These are phyloP conservation scores for Anodontia alba DNA, from an alignment of 2,888 invertebrate species.

Conservation along the genomic window DNA sequence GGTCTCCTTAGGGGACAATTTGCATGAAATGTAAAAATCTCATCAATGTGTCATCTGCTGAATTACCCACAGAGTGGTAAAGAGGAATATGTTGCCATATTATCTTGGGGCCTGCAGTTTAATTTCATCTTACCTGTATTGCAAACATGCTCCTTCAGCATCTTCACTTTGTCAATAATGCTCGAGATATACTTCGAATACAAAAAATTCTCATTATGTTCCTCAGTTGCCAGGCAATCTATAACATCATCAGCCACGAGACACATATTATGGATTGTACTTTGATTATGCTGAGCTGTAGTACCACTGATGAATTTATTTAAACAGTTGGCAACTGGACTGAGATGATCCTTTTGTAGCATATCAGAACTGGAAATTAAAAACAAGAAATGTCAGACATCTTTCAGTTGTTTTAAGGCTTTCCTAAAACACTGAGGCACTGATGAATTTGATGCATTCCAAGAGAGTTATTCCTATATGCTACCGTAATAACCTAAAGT, in stretches of 20 bases:
- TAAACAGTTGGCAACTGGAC: not conserved
- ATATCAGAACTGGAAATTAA: not conserved
- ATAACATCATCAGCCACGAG: conserved; percentile 11
- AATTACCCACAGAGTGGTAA: no score
- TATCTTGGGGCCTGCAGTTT: no score
- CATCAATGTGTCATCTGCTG: no score
- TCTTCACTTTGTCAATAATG: not conserved
- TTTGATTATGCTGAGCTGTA: not conserved
- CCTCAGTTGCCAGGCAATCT: conserved; percentile 12
- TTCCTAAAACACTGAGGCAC: no score
- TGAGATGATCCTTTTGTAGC: not conserved
- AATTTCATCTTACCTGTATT: not conserved
- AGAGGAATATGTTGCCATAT: no score
- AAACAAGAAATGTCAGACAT: no score
- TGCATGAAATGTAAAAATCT: no score
- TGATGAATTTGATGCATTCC: no score
- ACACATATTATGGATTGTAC: not conserved
- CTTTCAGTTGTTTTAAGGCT: no score
- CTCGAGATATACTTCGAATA: not conserved
- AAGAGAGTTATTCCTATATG: no score
- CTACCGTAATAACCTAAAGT: no score
- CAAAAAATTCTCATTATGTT: not conserved
- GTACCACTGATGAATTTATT: not conserved
- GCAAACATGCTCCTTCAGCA: not conserved
- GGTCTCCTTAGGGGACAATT: no score